phyloP scores from a whole-genome alignment of 2,113 vertebrate genomes.

The Eidolon helvum region DNA sequence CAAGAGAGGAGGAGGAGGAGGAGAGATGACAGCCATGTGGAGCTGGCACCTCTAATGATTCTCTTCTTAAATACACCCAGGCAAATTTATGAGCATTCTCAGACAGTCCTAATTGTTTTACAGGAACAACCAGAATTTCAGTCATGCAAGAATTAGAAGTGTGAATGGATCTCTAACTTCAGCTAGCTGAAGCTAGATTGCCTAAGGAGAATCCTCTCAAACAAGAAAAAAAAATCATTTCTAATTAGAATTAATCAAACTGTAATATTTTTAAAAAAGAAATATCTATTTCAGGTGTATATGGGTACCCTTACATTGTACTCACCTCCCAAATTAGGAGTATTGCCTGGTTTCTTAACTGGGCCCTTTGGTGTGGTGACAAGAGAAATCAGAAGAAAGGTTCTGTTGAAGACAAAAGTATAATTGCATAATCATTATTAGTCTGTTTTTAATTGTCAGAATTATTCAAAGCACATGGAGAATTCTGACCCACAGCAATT shows the following conservation, averaged over 20 bases:
- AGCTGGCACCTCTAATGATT: not conserved
- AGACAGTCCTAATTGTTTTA: not conserved
- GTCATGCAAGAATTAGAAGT: not conserved
- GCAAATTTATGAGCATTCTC: not conserved
- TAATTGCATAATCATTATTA: not conserved
- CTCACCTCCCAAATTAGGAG: constrained; percentile 41
- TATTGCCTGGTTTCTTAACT: not conserved
- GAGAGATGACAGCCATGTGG: not conserved
- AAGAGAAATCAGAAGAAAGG: constrained; percentile 57
- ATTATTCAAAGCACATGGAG: not conserved
- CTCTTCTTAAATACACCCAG: not conserved
- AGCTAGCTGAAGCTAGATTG: not conserved
- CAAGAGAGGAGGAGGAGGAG: accelerated
- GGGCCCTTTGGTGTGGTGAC: constrained; percentile 56
- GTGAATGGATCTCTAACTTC: not conserved
- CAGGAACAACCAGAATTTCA: not conserved
- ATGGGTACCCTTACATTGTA: not conserved
- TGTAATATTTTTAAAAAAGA: not conserved
- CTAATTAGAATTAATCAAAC: not conserved
- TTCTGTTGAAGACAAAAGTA: constrained; percentile 51
- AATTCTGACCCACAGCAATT: not conserved
- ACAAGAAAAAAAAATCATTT: not conserved
- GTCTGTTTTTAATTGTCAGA: not conserved
- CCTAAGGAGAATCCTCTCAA: not conserved
- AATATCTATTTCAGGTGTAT: not conserved